phyloP scores from a whole-genome alignment of 2,797 vertebrate species.

The Alauda arvensis region DNA sequence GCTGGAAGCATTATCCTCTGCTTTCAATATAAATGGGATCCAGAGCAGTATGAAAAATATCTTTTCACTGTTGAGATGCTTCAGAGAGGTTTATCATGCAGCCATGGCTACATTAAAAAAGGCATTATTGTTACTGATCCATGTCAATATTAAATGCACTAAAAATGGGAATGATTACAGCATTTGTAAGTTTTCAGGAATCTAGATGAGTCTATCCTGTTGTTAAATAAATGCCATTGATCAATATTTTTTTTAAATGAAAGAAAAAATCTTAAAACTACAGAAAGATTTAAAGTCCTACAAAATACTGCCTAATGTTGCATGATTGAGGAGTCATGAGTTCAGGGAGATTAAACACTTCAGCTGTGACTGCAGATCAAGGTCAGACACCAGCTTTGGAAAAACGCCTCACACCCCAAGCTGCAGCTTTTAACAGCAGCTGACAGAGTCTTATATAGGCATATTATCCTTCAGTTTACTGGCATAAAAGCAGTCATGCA shows the following conservation, averaged over 20 bases:
- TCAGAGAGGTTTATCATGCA: background rate
- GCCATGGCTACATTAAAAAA: background rate
- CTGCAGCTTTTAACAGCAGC: background rate
- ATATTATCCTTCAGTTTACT: background rate
- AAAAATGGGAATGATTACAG: background rate
- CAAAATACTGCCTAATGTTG: background rate
- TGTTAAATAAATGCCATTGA: background rate
- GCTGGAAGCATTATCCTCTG: background rate
- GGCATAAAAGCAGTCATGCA: background rate
- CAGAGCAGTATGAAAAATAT: background rate
- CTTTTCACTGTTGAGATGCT: background rate
- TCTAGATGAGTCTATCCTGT: background rate
- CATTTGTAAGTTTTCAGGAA: background rate
- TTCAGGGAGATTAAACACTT: background rate
- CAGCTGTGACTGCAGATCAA: background rate
- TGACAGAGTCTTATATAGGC: background rate
- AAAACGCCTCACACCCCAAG: background rate
- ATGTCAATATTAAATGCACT: background rate
- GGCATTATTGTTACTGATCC: background rate
- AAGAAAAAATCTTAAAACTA: background rate
- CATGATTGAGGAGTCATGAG: background rate
- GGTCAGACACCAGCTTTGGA: background rate
- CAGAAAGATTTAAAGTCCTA: background rate
- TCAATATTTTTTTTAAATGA: background rate
- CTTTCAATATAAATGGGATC: background rate